Conservation (phyloP, 2,888 invertebrate genomes). For the Branchipolynoe longqiensis region DNA sequence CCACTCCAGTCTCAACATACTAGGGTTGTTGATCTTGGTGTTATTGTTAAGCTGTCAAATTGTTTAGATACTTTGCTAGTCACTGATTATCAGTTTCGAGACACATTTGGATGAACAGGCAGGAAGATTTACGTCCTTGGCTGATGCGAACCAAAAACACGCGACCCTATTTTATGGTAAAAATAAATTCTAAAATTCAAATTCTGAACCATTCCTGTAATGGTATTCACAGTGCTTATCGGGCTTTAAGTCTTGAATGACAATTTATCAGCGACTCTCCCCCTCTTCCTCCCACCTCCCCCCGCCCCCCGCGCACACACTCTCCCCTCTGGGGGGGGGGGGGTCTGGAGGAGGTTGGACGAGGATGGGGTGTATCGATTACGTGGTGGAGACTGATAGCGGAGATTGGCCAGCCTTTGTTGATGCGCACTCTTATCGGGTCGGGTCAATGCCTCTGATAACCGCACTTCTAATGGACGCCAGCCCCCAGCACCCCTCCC, state of each 20-base stretch:
- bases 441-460: slow-evolving; percentile 42
- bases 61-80: too few relatives aligned
- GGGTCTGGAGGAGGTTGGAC: not conserved
- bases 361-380: slow-evolving; percentile 32
- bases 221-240: too few relatives aligned
- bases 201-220: too few relatives aligned
- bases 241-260: too few relatives aligned
- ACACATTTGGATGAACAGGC: too few relatives aligned
- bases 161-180: not conserved
- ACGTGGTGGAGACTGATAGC: slow-evolving; percentile 22
- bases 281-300: not conserved
- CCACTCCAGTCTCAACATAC: too few relatives aligned
- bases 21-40: too few relatives aligned
- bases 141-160: too few relatives aligned
- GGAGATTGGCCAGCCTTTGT: slow-evolving; percentile 25
- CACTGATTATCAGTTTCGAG: too few relatives aligned
- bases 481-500: not conserved
- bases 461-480: slow-evolving; percentile 19
- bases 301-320: not conserved
- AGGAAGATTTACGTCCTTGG: too few relatives aligned
- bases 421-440: slow-evolving; percentile 43
- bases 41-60: too few relatives aligned
- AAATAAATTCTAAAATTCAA: too few relatives aligned
- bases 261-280: not conserved
- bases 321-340: not conserved